Base-by-base conservation (phyloP, 2,113 vertebrate genomes). In the Ceratotherium simum region DNA sequence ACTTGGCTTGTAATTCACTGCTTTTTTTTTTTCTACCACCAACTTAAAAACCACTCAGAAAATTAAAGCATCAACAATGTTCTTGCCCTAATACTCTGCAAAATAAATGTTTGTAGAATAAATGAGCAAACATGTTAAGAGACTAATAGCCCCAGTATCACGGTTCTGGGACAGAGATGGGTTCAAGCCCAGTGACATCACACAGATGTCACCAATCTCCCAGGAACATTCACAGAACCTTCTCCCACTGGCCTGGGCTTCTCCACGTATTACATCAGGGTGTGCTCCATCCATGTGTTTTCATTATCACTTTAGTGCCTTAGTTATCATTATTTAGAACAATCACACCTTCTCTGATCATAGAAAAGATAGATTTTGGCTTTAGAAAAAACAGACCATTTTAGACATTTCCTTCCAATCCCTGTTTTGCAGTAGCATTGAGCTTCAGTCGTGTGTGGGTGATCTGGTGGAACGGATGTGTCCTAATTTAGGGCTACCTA, bases 111-210 rank as follows among this genome's bases (percentile, higher is more conserved):
- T 8, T 60, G 64, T 21, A 11, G 60, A 27, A 42, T 17, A 27
- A 56, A 39, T 0, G 60, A 96, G 48, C 64, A 69, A 42, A 60
- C 14, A 14, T 6, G 42, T 31, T 13, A 13, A 29, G 29, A 48
- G 14, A 20, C 3, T 11, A 31, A 18, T 6, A 4, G 0, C 10
- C 46, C 17, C 31, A 6, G 11, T 5, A 27, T 31, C 33, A 46
- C 18, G n/a, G 60, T 42, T 29, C 13, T 2, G 16, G 33, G 39
- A 23, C 16, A 14, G 33, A 31, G 87, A 70, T 2, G 23, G 12
- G 56, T 48, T 42, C 36, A 20, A 12, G 73, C 8, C 39, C 9
- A 3, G 29, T 1, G 60, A 20, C 16, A 29, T 21, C 20, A 56
- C 67, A 75, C 39, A 20, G 11, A 39, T 4, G 25, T 58, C 23